A percentile compares a stretch with the other conserved stretches of the same genome.
Evolutionary conservation across 2,888 invertebrate genomes (phyloP).

Genomic region (Conistra vaccinii): DNA sequence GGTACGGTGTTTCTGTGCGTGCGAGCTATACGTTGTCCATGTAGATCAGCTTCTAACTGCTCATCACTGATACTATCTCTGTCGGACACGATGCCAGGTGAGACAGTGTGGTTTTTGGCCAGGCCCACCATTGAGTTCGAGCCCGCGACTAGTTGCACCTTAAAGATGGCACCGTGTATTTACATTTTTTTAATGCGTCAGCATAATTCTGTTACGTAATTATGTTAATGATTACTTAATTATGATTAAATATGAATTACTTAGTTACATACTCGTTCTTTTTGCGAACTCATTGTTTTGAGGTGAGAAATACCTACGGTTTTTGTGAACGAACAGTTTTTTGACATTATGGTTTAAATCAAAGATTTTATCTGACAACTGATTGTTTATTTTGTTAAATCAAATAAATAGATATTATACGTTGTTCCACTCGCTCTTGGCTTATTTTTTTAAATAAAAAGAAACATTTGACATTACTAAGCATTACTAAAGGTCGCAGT

Average conservation of each 20-base stretch:
- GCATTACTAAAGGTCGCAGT: slow-evolving; percentile 20
- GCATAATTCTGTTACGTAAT: not conserved
- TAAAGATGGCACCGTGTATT: not conserved
- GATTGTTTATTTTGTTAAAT: not conserved
- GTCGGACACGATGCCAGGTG: too few species aligned
- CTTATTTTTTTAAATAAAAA: too few species aligned
- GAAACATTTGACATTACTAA: not conserved
- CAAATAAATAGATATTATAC: too few species aligned
- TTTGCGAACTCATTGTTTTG: not conserved
- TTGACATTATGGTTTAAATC: not conserved
- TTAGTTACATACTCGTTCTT: not conserved
- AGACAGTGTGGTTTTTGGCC: too few species aligned
- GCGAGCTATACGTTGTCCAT: too few species aligned
- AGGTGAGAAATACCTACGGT: not conserved
- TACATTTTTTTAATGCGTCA: not conserved
- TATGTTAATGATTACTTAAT: slow-evolving; percentile 3
- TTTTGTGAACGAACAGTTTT: not conserved
- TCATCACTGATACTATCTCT: too few species aligned
- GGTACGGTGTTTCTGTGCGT: too few species aligned
- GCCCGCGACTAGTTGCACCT: too few species aligned
- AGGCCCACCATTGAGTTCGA: too few species aligned
- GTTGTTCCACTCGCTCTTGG: too few species aligned
- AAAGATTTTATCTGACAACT: not conserved
- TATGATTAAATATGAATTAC: slow-evolving; percentile 9
- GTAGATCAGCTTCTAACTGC: too few species aligned